Percentiles rank a stretch among this genome's conserved stretches.
Evolutionary conservation across 2,888 invertebrate genomes (phyloP).

Genomic region (Andrena praecox): DNA sequence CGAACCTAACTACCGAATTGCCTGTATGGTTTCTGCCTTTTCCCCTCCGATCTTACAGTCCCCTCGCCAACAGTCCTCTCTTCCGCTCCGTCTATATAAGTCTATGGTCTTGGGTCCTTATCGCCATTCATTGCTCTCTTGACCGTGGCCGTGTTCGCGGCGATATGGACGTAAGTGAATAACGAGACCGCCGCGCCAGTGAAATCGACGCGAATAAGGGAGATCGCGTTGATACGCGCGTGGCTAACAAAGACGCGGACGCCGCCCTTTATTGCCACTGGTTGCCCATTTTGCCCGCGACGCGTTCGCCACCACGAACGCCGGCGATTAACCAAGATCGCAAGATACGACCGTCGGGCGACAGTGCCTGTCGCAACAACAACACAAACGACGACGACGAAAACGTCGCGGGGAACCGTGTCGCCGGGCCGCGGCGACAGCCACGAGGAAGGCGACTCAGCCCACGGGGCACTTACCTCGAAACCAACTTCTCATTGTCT

Average conservation of each 20-base stretch:
- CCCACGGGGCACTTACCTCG: conserved; percentile 11
- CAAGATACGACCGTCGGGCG: conserved; percentile 59
- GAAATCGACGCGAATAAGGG: conserved; percentile 57
- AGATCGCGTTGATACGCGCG: conserved; percentile 64
- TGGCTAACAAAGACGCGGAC: conserved; percentile 56
- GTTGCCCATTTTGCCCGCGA: conserved; percentile 65
- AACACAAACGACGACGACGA: conserved; percentile 37
- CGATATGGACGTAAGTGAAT: conserved; percentile 68
- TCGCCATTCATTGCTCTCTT: conserved; percentile 64
- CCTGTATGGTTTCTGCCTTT: no score
- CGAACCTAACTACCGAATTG: no score
- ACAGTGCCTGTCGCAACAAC: conserved; percentile 43
- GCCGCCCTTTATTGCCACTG: conserved; percentile 65
- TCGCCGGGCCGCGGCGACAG: conserved; percentile 24
- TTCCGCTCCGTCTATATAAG: no score
- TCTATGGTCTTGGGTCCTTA: no score
- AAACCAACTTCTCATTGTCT: conserved; percentile 58
- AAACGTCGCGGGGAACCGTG: no score
- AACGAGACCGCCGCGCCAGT: conserved; percentile 50
- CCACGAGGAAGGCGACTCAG: background rate
- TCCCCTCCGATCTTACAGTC: no score
- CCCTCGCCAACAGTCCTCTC: no score
- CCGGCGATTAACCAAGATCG: conserved; percentile 68
- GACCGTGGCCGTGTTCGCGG: conserved; percentile 58
- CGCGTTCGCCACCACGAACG: conserved; percentile 65